Evolutionary conservation across 2,888 invertebrate genomes (phyloP), one percentile per base, ranked within the genome.

Genomic region (Phalangium opilio): DNA sequence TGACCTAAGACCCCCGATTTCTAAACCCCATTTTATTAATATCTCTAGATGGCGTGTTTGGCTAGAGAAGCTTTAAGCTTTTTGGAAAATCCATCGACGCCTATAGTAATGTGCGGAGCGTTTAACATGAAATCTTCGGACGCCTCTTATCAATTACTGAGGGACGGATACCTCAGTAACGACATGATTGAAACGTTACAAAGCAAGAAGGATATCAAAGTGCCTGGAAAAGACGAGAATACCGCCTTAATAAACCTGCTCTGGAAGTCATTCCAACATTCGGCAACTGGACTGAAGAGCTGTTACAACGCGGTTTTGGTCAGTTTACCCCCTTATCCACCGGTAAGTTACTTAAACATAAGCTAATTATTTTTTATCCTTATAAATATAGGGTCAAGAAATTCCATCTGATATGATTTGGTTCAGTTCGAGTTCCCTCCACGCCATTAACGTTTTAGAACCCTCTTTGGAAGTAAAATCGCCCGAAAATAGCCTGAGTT

Each of bases 171-270:
- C 40, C 49, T 55, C 42, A 55, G 49, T 43, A 50, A 53, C 45
- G 55, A 54, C 8, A 55, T 52, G 52, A 54, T 54, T 43, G 51
- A 52, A 47, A 50, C 50, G n/a, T 42, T 55, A 10, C 52, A 54
- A 36, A 34, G 20, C 34, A 50, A 49, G 27, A 52, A 48, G 43
- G 52, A 55, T 50, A 41, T 55, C 45, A 41, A 36, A 32, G 39
- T 55, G 19, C 53, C 53, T 19, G 50, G 41, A 40, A 53, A 52
- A 48, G 50, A 50, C 43, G 55, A 55, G 55, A 51, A 55, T 48
- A 47, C 47, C 19, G 48, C 53, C 35, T 38, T 55, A 44, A 45
- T 55, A 4, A 50, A 55, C 50, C 43, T 55, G 32, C 43, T 55
- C 12, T 55, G 55, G 55, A 54, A 52, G 19, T 49, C 50, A 40